Percentiles rank a stretch among this genome's conserved stretches.
These are phyloP conservation scores for Cetonia aurata DNA, from an alignment of 2,888 invertebrate genomes.

Conservation along the genomic window DNA sequence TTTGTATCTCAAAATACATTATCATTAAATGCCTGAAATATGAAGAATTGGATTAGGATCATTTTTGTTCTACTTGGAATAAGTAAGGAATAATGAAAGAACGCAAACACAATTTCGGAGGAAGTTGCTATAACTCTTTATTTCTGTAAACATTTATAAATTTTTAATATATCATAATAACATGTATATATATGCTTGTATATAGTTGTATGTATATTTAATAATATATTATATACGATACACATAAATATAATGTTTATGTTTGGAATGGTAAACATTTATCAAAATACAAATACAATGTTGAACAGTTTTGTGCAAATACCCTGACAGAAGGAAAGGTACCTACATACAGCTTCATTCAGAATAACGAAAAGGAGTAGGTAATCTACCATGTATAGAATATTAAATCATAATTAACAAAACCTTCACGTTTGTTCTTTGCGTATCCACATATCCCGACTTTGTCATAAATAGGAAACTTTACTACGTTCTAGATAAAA, in stretches of 20 bases:
- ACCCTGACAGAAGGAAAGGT: constrained; percentile 42
- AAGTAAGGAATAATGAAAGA: no score
- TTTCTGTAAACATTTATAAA: constrained; percentile 47
- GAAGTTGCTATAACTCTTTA: constrained; percentile 17
- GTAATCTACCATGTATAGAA: constrained; percentile 1
- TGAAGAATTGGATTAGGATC: no score
- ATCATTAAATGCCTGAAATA: no score
- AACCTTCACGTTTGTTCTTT: neutral
- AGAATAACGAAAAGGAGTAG: constrained; percentile 8
- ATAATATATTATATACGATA: constrained; percentile 23
- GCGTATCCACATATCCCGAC: no score
- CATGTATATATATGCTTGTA: constrained; percentile 36
- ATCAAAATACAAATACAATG: constrained; percentile 43
- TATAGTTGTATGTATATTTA: constrained; percentile 25
- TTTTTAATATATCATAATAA: constrained; percentile 41
- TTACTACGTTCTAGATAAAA: constrained; percentile 11
- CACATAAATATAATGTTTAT: constrained; percentile 33
- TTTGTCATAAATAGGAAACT: neutral
- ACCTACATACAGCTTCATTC: constrained; percentile 1
- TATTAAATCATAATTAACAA: no score
- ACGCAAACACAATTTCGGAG: no score
- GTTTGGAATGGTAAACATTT: constrained; percentile 45
- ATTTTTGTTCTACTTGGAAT: neutral
- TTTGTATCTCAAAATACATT: no score
- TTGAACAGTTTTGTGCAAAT: constrained; percentile 43